Percentiles rank a stretch among this genome's conserved stretches.
Conservation (phyloP, 2,797 vertebrate species). For the Danionella dracula region DNA sequence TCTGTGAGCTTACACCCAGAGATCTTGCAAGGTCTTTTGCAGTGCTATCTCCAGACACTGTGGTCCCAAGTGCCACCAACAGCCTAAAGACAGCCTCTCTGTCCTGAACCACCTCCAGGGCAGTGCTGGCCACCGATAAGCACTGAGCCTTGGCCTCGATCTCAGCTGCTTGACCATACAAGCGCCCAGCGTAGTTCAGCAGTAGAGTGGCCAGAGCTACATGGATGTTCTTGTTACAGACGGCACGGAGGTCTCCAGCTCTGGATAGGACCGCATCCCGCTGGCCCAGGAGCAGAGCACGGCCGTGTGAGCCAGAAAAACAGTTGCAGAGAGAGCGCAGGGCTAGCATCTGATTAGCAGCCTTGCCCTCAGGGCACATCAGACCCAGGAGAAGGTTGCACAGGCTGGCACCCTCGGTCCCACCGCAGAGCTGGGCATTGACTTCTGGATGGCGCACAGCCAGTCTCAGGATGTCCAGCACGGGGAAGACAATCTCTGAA, state of each 20-base stretch:
- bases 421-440: constrained; percentile 87
- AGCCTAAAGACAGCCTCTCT: constrained; percentile 95
- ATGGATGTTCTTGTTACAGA: constrained; percentile 93
- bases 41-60: constrained; percentile 82
- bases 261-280: constrained; percentile 83
- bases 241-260: constrained; percentile 78
- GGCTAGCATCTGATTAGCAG: constrained; percentile 92
- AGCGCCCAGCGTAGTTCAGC: constrained; percentile 88
- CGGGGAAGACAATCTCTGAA: constrained; percentile 92
- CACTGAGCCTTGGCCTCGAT: constrained; percentile 96
- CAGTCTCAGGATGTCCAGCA: constrained; percentile 91
- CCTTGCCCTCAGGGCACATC: constrained; percentile 81
- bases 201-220: constrained; percentile 90
- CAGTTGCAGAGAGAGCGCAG: constrained; percentile 96
- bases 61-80: constrained; percentile 92
- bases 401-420: constrained; percentile 82
- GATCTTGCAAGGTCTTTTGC: constrained; percentile 91
- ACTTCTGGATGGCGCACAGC: constrained; percentile 88
- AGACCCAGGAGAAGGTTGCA: constrained; percentile 85
- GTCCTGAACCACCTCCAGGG: constrained; percentile 91
- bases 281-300: constrained; percentile 84
- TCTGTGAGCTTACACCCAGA: constrained; percentile 88
- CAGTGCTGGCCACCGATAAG: constrained; percentile 86
- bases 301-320: constrained; percentile 79
- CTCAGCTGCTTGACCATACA: constrained; percentile 77